Evolutionary conservation across 2,113 vertebrate species (phyloP), one percentile per base, ranked within the genome.

Genomic region (Sardina pilchardus): DNA sequence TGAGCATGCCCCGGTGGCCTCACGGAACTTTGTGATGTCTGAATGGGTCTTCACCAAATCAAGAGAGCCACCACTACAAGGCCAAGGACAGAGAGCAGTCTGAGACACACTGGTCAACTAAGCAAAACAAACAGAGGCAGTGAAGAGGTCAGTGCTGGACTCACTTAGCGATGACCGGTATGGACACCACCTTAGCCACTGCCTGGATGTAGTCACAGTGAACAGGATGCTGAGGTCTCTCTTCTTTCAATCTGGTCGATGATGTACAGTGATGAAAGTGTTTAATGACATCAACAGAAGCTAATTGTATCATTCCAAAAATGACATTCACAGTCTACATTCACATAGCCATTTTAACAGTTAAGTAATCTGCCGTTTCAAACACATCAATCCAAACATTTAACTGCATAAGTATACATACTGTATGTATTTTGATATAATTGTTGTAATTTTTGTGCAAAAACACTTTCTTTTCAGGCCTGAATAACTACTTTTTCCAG

Each of bases 121-220:
- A 36, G 30, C 34, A 4, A 30, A 21, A 39, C 30, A 39, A 42
- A 82, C 14, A 34, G 10, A 43, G 17, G 47, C 10, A 81, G n/a
- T 1, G 26, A 67, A 0, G 19, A 24, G 1, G n/a, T 59, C 4
- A 6, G 12, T 48, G 45, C 21, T 24, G 0, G 26, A 92, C 96
- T 96, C 92, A 99, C 98, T 99, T 99, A 87, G 98, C 97, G 86
- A 99, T 98, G 83, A 99, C 94, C 1, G 98, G 98, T 90, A 99
- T 93, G 43, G 97, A 97, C 63, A 99, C 92, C 0, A 95, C 95
- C 88, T 94, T 92, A 67, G 96, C 93, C 85, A 98, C 95, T 12
- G 97, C 97, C 93, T 93, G 96, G 71, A 99, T 98, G 90, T 96
- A 94, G 44, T 99, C 97, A 71, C 97, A 97, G 90, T 96, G 97